Evolutionary conservation across 2,888 invertebrate genomes (phyloP).

Genomic region (Yponomeuta cagnagella): DNA sequence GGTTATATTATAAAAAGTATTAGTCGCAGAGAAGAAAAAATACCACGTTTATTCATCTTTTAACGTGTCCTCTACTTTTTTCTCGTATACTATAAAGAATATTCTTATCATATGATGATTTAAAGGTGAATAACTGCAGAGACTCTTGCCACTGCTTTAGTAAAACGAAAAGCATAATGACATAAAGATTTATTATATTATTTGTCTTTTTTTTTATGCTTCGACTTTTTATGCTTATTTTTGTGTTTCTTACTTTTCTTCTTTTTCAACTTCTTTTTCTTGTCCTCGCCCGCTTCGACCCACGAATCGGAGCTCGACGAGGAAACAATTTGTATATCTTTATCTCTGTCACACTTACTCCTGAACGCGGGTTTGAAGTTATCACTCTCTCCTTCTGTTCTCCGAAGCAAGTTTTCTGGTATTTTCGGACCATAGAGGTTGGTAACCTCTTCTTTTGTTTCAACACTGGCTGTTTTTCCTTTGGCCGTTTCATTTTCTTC

Average conservation of each 20-base stretch:
- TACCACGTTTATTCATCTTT: too few relatives aligned
- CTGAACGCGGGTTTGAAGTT: slow-evolving; percentile 35
- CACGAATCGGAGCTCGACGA: slow-evolving; percentile 61
- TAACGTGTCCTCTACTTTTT: too few relatives aligned
- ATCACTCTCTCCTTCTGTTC: slow-evolving; percentile 21
- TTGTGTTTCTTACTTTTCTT: slow-evolving; percentile 67
- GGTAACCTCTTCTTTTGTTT: slow-evolving; percentile 23
- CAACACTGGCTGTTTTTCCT: slow-evolving; percentile 26
- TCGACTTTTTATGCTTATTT: slow-evolving; percentile 57
- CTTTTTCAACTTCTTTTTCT: slow-evolving; percentile 54
- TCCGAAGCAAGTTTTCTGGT: slow-evolving; percentile 61
- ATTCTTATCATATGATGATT: too few relatives aligned
- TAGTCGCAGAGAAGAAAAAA: too few relatives aligned
- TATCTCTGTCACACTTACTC: slow-evolving; percentile 30
- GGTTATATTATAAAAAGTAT: too few relatives aligned
- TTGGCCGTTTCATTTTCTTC: slow-evolving; percentile 16
- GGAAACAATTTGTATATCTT: slow-evolving; percentile 28
- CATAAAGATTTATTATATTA: slow-evolving; percentile 22
- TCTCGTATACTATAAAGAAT: too few relatives aligned
- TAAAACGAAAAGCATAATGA: too few relatives aligned
- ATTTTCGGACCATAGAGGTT: slow-evolving; percentile 77
- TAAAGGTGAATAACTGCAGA: too few relatives aligned
- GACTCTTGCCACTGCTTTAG: too few relatives aligned
- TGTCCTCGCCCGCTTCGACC: slow-evolving; percentile 68
- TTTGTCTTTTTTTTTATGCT: slow-evolving; percentile 59